Conservation (phyloP, 2,113 vertebrate species). For the Sander vitreus region DNA sequence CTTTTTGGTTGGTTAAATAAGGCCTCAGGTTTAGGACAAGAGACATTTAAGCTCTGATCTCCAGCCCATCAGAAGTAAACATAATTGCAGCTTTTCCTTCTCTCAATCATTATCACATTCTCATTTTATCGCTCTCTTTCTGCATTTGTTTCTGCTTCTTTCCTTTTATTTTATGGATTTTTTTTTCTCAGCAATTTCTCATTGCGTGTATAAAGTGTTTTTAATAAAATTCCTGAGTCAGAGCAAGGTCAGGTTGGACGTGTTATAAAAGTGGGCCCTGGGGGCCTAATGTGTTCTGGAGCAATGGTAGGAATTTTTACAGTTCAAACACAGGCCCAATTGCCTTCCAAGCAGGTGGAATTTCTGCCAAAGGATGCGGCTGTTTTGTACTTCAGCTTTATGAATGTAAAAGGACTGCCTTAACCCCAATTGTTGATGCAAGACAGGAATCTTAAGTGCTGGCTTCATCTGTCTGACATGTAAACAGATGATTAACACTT, state of each 20-base stretch:
- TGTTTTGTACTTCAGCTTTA: slow-evolving; percentile 54
- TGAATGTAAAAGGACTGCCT: slow-evolving; percentile 32
- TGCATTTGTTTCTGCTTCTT: background rate
- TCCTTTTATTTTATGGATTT: background rate
- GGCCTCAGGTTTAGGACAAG: background rate
- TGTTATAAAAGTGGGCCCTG: slow-evolving; percentile 44
- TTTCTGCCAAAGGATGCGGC: slow-evolving; percentile 39
- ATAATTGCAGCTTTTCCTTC: background rate
- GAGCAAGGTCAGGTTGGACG: slow-evolving; percentile 35
- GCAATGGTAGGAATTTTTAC: slow-evolving; percentile 73
- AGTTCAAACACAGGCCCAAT: slow-evolving; percentile 56
- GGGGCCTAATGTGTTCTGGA: slow-evolving; percentile 34
- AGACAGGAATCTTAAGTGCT: slow-evolving; percentile 46
- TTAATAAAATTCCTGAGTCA: slow-evolving; percentile 41
- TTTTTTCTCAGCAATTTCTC: slow-evolving; percentile 14
- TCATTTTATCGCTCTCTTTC: background rate
- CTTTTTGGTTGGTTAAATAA: background rate
- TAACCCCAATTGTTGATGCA: slow-evolving; percentile 24
- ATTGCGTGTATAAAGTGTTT: slow-evolving; percentile 22
- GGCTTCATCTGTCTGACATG: slow-evolving; percentile 42
- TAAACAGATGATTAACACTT: slow-evolving; percentile 55
- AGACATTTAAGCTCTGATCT: background rate
- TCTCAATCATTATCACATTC: background rate
- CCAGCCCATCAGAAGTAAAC: background rate
- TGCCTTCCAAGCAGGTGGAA: slow-evolving; percentile 55